A percentile compares a stretch with the other conserved stretches of the same genome.
These are phyloP conservation scores for Bursaphelenchus okinawaensis DNA, from an alignment of 2,888 invertebrate genomes.

Conservation along the genomic window DNA sequence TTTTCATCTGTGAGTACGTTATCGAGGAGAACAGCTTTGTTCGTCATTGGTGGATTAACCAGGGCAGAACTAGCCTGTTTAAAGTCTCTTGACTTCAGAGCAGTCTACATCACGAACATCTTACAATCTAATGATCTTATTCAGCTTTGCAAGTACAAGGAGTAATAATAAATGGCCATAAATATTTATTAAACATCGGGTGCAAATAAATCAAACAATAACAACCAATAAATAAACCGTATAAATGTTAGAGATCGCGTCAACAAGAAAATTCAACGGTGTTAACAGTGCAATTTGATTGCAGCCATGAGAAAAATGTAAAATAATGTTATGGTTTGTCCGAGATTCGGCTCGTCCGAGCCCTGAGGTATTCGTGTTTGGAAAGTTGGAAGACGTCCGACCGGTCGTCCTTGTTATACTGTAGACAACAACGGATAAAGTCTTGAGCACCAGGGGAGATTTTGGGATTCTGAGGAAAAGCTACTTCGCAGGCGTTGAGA, in stretches of 20 bases:
- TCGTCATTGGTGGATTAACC: slow-evolving; percentile 94
- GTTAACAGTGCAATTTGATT: slow-evolving; percentile 8
- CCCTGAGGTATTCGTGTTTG: slow-evolving; percentile 71
- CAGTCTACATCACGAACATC: slow-evolving; percentile 17
- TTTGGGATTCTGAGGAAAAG: slow-evolving; percentile 76
- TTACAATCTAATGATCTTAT: slow-evolving; percentile 3
- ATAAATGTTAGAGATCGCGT: not conserved
- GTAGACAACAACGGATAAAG: slow-evolving; percentile 94
- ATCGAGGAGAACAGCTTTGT: slow-evolving; percentile 61
- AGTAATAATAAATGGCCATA: not conserved
- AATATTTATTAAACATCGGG: not conserved
- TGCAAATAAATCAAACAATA: not conserved
- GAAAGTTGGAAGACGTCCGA: slow-evolving; percentile 94
- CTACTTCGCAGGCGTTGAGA: slow-evolving; percentile 96
- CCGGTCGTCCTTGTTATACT: slow-evolving; percentile 96
- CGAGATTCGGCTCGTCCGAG: not conserved
- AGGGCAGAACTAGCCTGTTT: slow-evolving; percentile 72
- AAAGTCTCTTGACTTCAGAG: slow-evolving; percentile 1
- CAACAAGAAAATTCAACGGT: not conserved
- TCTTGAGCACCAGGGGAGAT: slow-evolving; percentile 98
- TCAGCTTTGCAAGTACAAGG: not conserved
- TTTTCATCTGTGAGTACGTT: not conserved
- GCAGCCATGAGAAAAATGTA: not conserved
- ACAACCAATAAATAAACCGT: not conserved
- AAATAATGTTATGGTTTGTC: not conserved